A percentile compares a stretch with the other conserved stretches of the same genome.
phyloP scores from a whole-genome alignment of 2,888 invertebrate species.

The Parapristionchus giblindavisi region DNA sequence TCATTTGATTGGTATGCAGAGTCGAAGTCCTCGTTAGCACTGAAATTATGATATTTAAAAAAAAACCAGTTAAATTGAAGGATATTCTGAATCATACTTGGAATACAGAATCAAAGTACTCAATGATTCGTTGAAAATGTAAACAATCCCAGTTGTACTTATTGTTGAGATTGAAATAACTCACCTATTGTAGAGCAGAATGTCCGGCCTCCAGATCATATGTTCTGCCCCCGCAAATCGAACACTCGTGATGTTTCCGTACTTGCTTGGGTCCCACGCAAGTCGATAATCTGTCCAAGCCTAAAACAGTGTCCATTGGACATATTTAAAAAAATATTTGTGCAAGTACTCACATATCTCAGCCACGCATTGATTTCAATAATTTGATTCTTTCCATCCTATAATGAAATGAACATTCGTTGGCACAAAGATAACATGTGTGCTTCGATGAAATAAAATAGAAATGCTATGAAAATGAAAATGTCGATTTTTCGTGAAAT shows the following conservation, averaged over 20 bases:
- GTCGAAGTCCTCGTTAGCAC: slow-evolving; percentile 63
- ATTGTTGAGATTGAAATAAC: background rate
- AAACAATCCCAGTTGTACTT: background rate
- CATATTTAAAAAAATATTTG: background rate
- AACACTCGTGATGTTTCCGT: slow-evolving; percentile 59
- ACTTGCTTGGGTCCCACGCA: slow-evolving; percentile 60
- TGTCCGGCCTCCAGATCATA: slow-evolving; percentile 62
- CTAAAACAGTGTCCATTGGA: slow-evolving; percentile 36
- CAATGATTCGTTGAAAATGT: too few species aligned
- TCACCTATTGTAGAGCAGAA: slow-evolving; percentile 61
- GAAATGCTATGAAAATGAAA: too few species aligned
- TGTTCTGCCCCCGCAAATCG: slow-evolving; percentile 59
- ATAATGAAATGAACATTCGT: slow-evolving; percentile 18
- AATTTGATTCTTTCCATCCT: slow-evolving; percentile 64
- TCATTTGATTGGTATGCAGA: slow-evolving; percentile 61
- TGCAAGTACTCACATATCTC: slow-evolving; percentile 51
- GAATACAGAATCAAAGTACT: too few species aligned
- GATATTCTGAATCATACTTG: background rate
- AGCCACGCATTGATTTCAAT: slow-evolving; percentile 65
- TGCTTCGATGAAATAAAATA: background rate
- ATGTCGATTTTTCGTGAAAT: background rate
- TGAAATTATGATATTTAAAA: slow-evolving; percentile 38
- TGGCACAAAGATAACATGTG: background rate
- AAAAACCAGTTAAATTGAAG: background rate
- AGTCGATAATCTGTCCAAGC: slow-evolving; percentile 59